Evolutionary conservation across 2,113 vertebrate genomes (phyloP).

Genomic region (Gavialis gangeticus): DNA sequence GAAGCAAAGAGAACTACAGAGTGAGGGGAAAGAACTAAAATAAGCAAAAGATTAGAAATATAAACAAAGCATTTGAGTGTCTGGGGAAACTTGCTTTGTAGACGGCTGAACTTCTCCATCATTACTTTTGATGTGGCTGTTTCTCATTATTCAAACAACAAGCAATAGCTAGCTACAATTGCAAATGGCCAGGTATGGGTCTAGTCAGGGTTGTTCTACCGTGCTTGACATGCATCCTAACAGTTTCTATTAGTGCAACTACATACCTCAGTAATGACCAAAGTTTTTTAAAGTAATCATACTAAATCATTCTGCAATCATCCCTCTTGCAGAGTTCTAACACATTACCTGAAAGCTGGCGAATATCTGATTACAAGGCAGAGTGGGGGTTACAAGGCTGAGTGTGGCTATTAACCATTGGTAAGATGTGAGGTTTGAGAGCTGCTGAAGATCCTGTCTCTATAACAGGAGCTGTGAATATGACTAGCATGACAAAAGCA

Average conservation of each 20-base stretch:
- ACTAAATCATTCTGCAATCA: neutral
- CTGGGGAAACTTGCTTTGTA: neutral
- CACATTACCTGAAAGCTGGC: neutral
- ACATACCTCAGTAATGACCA: neutral
- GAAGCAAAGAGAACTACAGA: neutral
- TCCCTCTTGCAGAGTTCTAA: neutral
- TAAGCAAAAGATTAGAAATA: neutral
- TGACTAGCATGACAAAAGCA: fast-evolving
- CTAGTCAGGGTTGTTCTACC: neutral
- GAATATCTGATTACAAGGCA: neutral
- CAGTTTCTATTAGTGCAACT: neutral
- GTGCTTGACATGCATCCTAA: neutral
- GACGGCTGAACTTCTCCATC: neutral
- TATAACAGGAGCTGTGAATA: neutral
- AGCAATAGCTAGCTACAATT: conserved; percentile 21
- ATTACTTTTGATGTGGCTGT: neutral
- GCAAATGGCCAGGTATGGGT: conserved; percentile 23
- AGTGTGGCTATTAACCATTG: neutral
- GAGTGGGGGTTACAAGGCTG: neutral
- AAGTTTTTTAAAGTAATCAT: neutral
- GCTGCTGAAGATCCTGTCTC: neutral
- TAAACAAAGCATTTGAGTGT: neutral
- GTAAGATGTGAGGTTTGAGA: neutral
- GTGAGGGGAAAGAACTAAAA: neutral
- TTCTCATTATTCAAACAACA: neutral